These are phyloP conservation scores for Distichodus sexfasciatus DNA, from an alignment of 2,797 vertebrate genomes.

Conservation along the genomic window DNA sequence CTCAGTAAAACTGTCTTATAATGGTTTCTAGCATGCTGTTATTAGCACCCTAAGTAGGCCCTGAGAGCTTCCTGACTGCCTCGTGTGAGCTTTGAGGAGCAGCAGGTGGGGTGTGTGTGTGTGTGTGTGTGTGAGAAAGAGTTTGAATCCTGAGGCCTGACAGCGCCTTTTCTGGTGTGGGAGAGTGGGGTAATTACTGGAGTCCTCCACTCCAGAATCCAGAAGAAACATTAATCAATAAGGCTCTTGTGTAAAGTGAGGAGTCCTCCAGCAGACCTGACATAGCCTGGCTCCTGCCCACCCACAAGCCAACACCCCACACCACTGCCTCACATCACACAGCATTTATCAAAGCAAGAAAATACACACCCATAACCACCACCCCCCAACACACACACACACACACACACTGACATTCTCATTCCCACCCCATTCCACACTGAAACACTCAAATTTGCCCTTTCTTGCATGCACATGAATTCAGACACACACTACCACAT, in stretches of 20 bases:
- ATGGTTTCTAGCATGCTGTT: slow-evolving; percentile 13
- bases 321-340: slow-evolving; percentile 23
- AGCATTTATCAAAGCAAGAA: slow-evolving; percentile 31
- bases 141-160: slow-evolving; percentile 29
- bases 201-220: slow-evolving; percentile 31
- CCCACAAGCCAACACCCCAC: slow-evolving; percentile 4
- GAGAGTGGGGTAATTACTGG: slow-evolving; percentile 40
- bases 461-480: not conserved
- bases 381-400: too few species aligned
- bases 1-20: slow-evolving; percentile 17
- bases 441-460: not conserved
- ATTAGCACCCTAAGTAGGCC: slow-evolving; percentile 1
- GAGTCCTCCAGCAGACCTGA: slow-evolving; percentile 1
- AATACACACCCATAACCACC: slow-evolving; percentile 2
- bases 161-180: slow-evolving; percentile 29
- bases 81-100: not conserved
- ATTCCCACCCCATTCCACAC: not conserved
- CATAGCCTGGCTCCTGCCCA: too few species aligned
- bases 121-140: not conserved
- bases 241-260: slow-evolving; percentile 11
- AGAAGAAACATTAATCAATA: slow-evolving; percentile 45
- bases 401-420: not conserved
- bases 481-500: too few species aligned
- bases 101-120: slow-evolving; percentile 5
- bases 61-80: not conserved